Evolutionary conservation across 2,797 vertebrate species (phyloP), one percentile per base, ranked within the genome.

Genomic region (Nannoperca obscura): DNA sequence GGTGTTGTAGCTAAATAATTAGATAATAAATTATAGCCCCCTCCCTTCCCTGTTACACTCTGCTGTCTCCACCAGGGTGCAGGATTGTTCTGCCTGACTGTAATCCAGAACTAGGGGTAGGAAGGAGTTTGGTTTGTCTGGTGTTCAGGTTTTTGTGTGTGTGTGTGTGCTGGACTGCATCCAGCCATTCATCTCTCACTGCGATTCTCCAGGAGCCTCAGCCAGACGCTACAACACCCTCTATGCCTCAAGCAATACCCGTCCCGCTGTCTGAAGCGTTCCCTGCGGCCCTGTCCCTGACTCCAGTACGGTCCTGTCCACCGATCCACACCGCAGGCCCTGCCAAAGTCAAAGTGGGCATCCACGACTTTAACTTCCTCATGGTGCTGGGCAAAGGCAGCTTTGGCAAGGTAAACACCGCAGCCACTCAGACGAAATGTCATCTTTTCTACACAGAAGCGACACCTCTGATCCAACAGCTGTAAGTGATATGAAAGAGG

Each of bases 341-440:
- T 14, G 81, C 91, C 87, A 95, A 93, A 71, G 94, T 95, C 82
- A 94, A 88, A 71, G 89, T 96, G 76, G 92, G 95, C 66, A 84
- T 92, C 64, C 90, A 80, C 0, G 96, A 98, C 92, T 98, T 98
- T 94, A 98, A 96, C 92, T 98, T 98, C 92, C 96, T 98, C 78
- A 97, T 97, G 97, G 97, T 98, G 80, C 93, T 98, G 42, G 97
- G 97, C 14, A 97, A 97, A 94, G 97, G 97, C 87, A 98, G 97
- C 73, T 97, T 97, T 80, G 97, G 97, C 82, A 98, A 98, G 97
- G 97, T 98, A 89, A 83, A 40, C 11, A 19, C 42, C 65, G 60
- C 64, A 32, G 52, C n/a, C 53, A 17, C 49, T 7, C 42, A 71
- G 62, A 71, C 2, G 0, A 87, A 90, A 86, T 86, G 82, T 74